phyloP scores from a whole-genome alignment of 2,113 vertebrate genomes.

The Chunga burmeisteri region DNA sequence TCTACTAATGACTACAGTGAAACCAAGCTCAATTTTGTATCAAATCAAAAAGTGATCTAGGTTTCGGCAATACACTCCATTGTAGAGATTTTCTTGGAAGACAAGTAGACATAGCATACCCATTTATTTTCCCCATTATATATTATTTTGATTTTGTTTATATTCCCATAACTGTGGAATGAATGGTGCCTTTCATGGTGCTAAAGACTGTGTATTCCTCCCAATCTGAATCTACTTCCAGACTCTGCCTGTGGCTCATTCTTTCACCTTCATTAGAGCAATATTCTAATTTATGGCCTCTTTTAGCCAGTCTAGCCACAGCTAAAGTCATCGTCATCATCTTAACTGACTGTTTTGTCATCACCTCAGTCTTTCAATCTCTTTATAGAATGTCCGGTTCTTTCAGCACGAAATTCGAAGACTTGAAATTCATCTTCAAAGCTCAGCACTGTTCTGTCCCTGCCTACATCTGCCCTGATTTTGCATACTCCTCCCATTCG shows the following conservation, averaged over 20 bases:
- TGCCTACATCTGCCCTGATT: neutral
- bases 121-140: neutral
- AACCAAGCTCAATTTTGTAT: slow-evolving; percentile 16
- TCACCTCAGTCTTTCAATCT: neutral
- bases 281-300: neutral
- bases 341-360: neutral
- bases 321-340: neutral
- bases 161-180: neutral
- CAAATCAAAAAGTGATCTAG: neutral
- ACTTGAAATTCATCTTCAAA: neutral
- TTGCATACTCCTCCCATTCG: neutral
- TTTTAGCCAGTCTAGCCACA: neutral
- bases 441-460: neutral
- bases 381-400: neutral
- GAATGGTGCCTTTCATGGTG: neutral
- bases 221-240: neutral
- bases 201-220: neutral
- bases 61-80: neutral
- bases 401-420: neutral
- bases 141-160: neutral
- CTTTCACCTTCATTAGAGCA: neutral
- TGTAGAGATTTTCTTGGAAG: neutral
- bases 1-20: slow-evolving; percentile 12
- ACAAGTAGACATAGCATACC: neutral
- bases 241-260: neutral